Evolutionary conservation across 1,140 invertebrate species (phyloP), one percentile per base, ranked within the genome.

Genomic region (Drosophila takahashii): DNA sequence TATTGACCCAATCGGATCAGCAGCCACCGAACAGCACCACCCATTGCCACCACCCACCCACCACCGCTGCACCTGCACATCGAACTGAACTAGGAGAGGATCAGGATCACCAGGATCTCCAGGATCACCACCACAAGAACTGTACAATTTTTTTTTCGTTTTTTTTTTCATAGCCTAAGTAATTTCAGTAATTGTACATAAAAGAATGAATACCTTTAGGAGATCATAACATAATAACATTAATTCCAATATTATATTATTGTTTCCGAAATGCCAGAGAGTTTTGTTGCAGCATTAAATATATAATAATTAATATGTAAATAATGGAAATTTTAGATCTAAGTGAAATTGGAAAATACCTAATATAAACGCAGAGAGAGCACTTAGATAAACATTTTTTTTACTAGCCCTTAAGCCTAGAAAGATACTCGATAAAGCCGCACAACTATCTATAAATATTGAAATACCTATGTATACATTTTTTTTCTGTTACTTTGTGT

Each of bases 1-100:
- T 93, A 93, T 89, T 93, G 90, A 93, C 83, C 75, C 64, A 81
- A 78, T 65, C 62, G 73, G 26, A 48, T 77, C 11, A 36, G 51
- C 11, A 36, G 51, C 36, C 47, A 50, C 4, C 54, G 58, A 42
- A 42, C 73, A 18, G 34, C 29, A 15, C 39, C 39, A 42, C 41
- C 36, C 65, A 22, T 66, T 70, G 45, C 65, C 34, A 41, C 77
- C 45, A 79, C 64, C 2, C 65, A 62, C 47, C 29, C 29, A 32
- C 77, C 79, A 44, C 79, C 74, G 59, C 67, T 67, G 59, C 64
- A 67, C 60, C 44, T 87, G 57, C 87, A 87, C 70, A 90, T 90
- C 65, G 47, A 66, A 66, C 61, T 69, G 61, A 69, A 37, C 16
- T 66, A 67, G 65, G 45, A 29, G 45, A 22, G 22, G 22, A 29